A percentile compares a stretch with the other conserved stretches of the same genome.
Conservation (phyloP, 2,113 vertebrate genomes). For the Solea senegalensis region DNA sequence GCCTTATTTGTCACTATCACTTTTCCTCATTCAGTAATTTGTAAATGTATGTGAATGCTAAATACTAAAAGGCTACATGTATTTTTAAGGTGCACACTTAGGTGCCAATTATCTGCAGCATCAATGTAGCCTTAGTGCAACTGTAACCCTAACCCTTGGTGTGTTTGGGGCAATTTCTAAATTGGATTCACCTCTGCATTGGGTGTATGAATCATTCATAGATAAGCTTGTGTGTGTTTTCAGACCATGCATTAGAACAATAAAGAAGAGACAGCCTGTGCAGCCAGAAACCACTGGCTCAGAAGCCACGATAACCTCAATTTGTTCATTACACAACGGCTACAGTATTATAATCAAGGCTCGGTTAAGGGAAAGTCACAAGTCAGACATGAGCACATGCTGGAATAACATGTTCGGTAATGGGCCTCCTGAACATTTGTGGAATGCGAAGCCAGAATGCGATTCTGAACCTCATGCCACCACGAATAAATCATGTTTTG, state of each 20-base stretch:
- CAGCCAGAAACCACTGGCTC: no score
- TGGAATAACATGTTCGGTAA: conserved; percentile 24
- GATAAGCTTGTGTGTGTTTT: conserved; percentile 6
- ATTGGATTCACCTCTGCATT: neutral
- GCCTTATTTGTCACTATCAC: no score
- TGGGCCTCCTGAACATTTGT: conserved; percentile 46
- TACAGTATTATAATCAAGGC: neutral
- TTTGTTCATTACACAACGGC: neutral
- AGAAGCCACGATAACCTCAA: conserved; percentile 4
- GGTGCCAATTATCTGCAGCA: no score
- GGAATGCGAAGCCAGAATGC: conserved; percentile 20
- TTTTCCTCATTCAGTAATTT: no score
- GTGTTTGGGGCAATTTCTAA: no score
- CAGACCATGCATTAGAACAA: neutral
- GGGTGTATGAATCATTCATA: conserved; percentile 10
- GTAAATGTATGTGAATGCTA: no score
- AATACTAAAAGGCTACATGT: no score
- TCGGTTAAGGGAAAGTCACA: conserved; percentile 10
- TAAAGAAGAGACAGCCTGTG: conserved; percentile 12
- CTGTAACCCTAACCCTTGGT: no score
- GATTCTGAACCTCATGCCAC: conserved; percentile 6
- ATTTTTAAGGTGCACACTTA: no score
- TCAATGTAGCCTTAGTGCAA: no score
- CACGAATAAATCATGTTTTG: conserved; percentile 54
- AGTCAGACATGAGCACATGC: conserved; percentile 30